Conservation (phyloP, 2,797 vertebrate species). For the Lateolabrax maculatus region DNA sequence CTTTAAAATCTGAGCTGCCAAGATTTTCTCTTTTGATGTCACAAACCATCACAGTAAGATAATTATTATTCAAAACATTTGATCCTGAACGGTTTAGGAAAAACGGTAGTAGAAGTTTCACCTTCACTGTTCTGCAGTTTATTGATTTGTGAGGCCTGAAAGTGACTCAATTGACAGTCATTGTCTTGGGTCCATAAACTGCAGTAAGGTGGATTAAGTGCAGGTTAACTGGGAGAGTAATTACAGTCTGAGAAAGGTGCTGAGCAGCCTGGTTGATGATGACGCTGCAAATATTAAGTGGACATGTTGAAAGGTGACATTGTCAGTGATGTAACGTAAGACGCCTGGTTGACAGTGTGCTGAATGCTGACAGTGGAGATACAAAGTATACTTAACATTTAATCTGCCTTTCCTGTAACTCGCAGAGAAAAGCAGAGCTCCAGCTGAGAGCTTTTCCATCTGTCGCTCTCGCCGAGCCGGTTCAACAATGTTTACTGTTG, state of each 20-base stretch:
- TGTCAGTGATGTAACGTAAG: slow-evolving; percentile 60
- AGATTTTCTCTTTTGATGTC: slow-evolving; percentile 28
- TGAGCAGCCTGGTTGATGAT: slow-evolving; percentile 65
- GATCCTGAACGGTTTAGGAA: slow-evolving; percentile 46
- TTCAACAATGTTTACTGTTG: slow-evolving; percentile 42
- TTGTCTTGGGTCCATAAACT: slow-evolving; percentile 74
- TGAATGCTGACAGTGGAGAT: slow-evolving; percentile 60
- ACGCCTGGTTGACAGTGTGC: slow-evolving; percentile 52
- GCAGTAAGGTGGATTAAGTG: slow-evolving; percentile 72
- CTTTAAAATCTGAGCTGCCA: slow-evolving; percentile 1
- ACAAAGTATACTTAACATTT: slow-evolving; percentile 42
- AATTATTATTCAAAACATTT: slow-evolving; percentile 54
- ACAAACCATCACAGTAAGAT: slow-evolving; percentile 37
- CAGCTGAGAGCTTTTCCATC: slow-evolving; percentile 34
- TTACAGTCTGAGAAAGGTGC: slow-evolving; percentile 67
- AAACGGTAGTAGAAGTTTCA: slow-evolving; percentile 60
- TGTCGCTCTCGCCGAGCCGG: slow-evolving; percentile 48
- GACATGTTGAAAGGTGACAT: slow-evolving; percentile 73
- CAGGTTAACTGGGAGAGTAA: slow-evolving; percentile 74
- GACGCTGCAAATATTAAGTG: slow-evolving; percentile 69
- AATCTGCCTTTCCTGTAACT: slow-evolving; percentile 32
- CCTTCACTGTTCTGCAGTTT: slow-evolving; percentile 64
- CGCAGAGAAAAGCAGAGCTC: slow-evolving; percentile 24
- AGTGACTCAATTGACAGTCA: slow-evolving; percentile 71
- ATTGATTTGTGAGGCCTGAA: slow-evolving; percentile 78